These are phyloP conservation scores for Synodontis membranacea DNA, from an alignment of 2,113 vertebrate species.

Conservation along the genomic window DNA sequence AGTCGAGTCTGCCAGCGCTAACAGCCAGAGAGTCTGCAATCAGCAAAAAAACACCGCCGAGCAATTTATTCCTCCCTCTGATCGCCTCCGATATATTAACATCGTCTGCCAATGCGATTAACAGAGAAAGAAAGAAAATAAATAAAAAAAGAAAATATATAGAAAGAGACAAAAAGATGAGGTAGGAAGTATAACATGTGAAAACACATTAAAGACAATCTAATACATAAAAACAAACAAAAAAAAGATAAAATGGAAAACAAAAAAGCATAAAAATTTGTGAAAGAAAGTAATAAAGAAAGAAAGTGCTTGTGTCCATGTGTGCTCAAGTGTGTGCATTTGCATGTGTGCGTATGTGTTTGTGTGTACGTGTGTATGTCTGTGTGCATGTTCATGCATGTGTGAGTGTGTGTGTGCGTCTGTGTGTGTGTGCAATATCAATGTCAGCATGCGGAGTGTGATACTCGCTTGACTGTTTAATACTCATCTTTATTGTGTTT, in stretches of 20 bases:
- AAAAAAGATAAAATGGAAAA: background rate
- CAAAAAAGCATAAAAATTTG: background rate
- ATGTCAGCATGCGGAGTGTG: background rate
- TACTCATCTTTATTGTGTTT: background rate
- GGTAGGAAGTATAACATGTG: background rate
- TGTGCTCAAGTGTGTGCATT: too few relatives aligned
- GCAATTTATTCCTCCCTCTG: constrained; percentile 18
- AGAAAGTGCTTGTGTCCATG: too few relatives aligned
- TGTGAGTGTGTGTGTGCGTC: background rate
- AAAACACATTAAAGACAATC: background rate
- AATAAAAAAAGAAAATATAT: background rate
- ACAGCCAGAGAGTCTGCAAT: constrained; percentile 14
- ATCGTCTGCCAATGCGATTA: background rate
- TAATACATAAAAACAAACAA: too few relatives aligned
- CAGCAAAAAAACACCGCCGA: background rate
- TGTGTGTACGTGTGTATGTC: too few relatives aligned
- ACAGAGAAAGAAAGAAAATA: background rate
- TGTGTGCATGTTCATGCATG: too few relatives aligned
- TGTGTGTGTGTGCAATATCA: background rate
- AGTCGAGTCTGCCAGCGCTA: constrained; percentile 4
- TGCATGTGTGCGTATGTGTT: too few relatives aligned
- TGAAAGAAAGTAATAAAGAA: background rate
- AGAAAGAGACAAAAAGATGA: background rate
- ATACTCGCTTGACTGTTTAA: background rate
- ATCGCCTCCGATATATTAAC: background rate